Base-by-base conservation (phyloP, 2,888 invertebrate species). In the Euplagia quadripunctaria region DNA sequence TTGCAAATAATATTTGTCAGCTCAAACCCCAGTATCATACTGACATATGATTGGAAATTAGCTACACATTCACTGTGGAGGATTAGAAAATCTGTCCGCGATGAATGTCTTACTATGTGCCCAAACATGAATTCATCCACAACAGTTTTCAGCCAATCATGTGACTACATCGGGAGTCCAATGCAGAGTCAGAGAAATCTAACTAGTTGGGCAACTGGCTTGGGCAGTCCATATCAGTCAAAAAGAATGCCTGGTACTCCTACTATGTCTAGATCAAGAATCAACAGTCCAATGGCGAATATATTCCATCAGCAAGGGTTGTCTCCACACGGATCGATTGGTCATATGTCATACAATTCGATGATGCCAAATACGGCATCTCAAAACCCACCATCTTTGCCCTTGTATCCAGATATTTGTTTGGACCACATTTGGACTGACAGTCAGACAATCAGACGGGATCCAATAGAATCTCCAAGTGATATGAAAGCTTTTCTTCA, bases 381-480 rank as follows among this genome's bases (percentile, higher is more conserved):
- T 0, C 96, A 96, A 76, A 85, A 91, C 0, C 96, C 94, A 64
- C 96, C 96, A n/a, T 93, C 97, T 0, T 96, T 97, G 82, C 98
- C 98, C 0, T 93, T 98, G 46, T 97, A 97, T 82, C 99, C 99
- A 0, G 98, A 98, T 83, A 96, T 99, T 79, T 99, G 99, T 86
- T 95, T 99, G 65, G 99, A 99, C 82, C 98, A 98, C 88, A 94
- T 99, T 17, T 99, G 99, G 99, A 98, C 98, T 0, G 99, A 99
- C 86, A 97, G 95, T 75, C 94, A 93, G 77, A 85, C 85, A 0
- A 89, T 94, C 4, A 88, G 82, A 78, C 86, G 92, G 79, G 96
- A 94, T 89, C 87, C 87, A 65, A 83, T 94, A 0, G 96, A 96
- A 76, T 89, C 80, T 58, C 73, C 87, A 0, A 91, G 85, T 4